A percentile compares a stretch with the other conserved stretches of the same genome.
phyloP scores from a whole-genome alignment of 2,113 vertebrate genomes.

The Addax nasomaculatus region DNA sequence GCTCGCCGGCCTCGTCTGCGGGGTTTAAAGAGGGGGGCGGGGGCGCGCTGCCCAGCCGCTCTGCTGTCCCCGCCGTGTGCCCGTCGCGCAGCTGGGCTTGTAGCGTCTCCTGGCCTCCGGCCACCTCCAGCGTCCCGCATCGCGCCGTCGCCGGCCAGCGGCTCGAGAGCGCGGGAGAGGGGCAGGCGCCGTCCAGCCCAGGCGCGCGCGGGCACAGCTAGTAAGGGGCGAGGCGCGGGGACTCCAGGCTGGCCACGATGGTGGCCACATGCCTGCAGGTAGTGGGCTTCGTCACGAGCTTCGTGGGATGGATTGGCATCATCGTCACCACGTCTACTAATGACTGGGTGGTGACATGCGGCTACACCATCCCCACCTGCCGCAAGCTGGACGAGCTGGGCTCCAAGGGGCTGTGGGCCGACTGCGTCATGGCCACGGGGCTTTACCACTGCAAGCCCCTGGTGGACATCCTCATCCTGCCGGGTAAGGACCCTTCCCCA shows the following conservation, averaged over 20 bases:
- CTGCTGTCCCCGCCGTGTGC: background rate
- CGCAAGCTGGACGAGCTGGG: constrained; percentile 93
- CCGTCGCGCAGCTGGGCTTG: background rate
- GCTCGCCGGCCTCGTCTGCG: constrained; percentile 13
- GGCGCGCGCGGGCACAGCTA: background rate
- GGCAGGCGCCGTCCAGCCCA: constrained; percentile 23
- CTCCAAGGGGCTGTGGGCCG: constrained; percentile 93
- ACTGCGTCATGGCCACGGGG: constrained; percentile 92
- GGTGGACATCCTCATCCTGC: constrained; percentile 92
- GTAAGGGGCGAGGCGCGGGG: background rate
- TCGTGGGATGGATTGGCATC: constrained; percentile 92
- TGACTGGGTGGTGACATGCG: constrained; percentile 97
- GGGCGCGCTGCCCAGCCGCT: background rate
- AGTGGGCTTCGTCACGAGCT: constrained; percentile 86
- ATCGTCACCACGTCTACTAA: constrained; percentile 94
- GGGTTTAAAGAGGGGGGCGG: constrained; percentile 66
- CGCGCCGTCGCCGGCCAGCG: background rate
- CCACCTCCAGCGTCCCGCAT: background rate
- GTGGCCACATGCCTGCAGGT: constrained; percentile 90
- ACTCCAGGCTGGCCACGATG: constrained; percentile 76
- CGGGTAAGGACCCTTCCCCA: constrained; percentile 82
- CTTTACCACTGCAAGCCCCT: constrained; percentile 93
- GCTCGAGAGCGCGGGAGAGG: background rate
- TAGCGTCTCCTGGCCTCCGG: background rate
- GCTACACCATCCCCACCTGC: constrained; percentile 90